A percentile compares a stretch with the other conserved stretches of the same genome.
phyloP scores from a whole-genome alignment of 2,888 invertebrate species.

The Orthosia cruda region DNA sequence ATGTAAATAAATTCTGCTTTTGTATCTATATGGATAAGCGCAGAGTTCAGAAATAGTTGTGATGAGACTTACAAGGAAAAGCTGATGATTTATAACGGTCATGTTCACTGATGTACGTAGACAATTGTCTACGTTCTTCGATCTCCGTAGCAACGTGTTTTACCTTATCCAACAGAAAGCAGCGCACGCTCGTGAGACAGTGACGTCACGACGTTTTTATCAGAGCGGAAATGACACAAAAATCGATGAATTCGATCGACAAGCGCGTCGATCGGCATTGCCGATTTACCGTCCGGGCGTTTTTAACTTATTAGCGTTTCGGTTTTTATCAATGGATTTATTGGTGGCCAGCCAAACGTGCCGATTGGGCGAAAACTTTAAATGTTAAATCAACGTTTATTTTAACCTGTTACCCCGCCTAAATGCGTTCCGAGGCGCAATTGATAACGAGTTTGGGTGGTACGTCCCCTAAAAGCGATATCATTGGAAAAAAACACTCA shows the following conservation, averaged over 20 bases:
- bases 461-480: constrained; percentile 82
- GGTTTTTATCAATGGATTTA: constrained; percentile 88
- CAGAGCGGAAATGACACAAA: constrained; percentile 52
- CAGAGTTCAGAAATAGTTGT: constrained; percentile 15
- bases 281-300: constrained; percentile 75
- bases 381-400: constrained; percentile 86
- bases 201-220: constrained; percentile 19
- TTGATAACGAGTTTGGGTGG: constrained; percentile 89
- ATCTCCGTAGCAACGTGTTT: background rate
- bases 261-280: constrained; percentile 68
- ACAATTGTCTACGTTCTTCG: constrained; percentile 21
- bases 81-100: constrained; percentile 15
- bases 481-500: constrained; percentile 76
- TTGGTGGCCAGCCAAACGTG: constrained; percentile 81
- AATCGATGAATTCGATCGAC: constrained; percentile 68
- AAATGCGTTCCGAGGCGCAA: constrained; percentile 84
- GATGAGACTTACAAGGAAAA: constrained; percentile 26
- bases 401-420: constrained; percentile 82
- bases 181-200: background rate
- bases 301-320: constrained; percentile 85
- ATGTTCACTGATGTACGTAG: constrained; percentile 3
- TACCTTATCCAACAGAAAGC: constrained; percentile 15
- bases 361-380: constrained; percentile 81
- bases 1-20: constrained; percentile 12
- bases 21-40: constrained; percentile 10